Evolutionary conservation across 2,888 invertebrate species (phyloP).

Genomic region (Tenthredo amoena): DNA sequence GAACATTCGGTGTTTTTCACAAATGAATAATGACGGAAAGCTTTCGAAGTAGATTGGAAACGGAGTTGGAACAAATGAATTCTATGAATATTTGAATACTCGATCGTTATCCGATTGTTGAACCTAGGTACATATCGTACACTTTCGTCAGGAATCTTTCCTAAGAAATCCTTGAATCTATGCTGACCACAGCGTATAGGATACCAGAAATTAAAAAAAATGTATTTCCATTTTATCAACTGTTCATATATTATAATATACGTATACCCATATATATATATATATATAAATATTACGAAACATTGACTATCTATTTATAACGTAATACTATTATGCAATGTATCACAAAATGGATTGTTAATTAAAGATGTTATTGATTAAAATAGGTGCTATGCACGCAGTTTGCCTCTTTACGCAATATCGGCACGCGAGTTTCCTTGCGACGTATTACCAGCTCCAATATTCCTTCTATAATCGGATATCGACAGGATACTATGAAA

Average conservation of each 20-base stretch:
- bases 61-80: constrained; percentile 33
- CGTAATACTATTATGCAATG: neutral
- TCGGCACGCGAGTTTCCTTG: neutral
- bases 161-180: neutral
- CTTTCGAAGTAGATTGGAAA: constrained; percentile 35
- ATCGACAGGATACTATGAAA: neutral
- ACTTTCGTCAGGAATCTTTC: neutral
- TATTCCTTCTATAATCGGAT: neutral
- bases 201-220: neutral
- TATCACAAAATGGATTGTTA: neutral
- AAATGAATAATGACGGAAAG: constrained; percentile 40
- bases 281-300: neutral
- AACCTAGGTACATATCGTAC: neutral
- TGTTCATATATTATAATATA: neutral
- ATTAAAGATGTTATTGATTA: constrained; percentile 18
- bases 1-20: constrained; percentile 19
- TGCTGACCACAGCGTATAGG: neutral
- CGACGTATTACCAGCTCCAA: neutral
- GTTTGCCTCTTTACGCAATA: neutral
- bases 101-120: constrained; percentile 1
- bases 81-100: constrained; percentile 38
- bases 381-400: neutral
- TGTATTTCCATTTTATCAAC: neutral
- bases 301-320: neutral
- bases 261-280: neutral